Evolutionary conservation across 2,888 invertebrate genomes (phyloP).

Genomic region (Lasius fuliginosus): DNA sequence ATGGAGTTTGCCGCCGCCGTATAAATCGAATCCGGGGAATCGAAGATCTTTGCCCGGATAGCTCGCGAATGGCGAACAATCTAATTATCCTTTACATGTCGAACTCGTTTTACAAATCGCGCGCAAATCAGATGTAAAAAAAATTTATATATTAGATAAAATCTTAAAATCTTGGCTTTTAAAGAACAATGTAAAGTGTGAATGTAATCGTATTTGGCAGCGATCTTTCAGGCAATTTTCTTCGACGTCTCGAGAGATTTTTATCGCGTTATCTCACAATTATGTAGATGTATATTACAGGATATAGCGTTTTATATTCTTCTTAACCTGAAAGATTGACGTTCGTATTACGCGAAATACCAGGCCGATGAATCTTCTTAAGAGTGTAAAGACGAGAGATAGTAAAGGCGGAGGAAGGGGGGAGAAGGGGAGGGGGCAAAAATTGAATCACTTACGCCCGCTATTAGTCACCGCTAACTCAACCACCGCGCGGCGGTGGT

Average conservation of each 20-base stretch:
- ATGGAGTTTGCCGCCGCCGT: conserved; percentile 61
- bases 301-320: conserved; percentile 7
- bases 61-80: not conserved
- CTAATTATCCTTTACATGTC: not conserved
- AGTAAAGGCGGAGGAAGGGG: not conserved
- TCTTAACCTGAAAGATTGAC: conserved; percentile 24
- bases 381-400: conserved; percentile 40
- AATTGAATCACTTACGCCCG: conserved; percentile 62
- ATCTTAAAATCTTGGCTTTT: not conserved
- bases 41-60: conserved; percentile 25
- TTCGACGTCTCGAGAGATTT: not conserved
- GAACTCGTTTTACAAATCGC: not conserved
- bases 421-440: conserved; percentile 7
- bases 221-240: not conserved
- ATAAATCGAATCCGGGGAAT: conserved; percentile 16
- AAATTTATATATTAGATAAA: not conserved
- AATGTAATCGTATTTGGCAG: not conserved
- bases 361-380: conserved; percentile 22
- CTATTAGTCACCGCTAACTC: conserved; percentile 68
- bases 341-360: conserved; percentile 34
- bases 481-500: conserved; percentile 61
- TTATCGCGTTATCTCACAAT: conserved; percentile 21
- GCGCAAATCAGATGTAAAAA: not conserved
- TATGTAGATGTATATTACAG: conserved; percentile 18
- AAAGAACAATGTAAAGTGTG: not conserved